These are phyloP conservation scores for Macrobrachium rosenbergii DNA, from an alignment of 1,140 invertebrate species.

Conservation along the genomic window DNA sequence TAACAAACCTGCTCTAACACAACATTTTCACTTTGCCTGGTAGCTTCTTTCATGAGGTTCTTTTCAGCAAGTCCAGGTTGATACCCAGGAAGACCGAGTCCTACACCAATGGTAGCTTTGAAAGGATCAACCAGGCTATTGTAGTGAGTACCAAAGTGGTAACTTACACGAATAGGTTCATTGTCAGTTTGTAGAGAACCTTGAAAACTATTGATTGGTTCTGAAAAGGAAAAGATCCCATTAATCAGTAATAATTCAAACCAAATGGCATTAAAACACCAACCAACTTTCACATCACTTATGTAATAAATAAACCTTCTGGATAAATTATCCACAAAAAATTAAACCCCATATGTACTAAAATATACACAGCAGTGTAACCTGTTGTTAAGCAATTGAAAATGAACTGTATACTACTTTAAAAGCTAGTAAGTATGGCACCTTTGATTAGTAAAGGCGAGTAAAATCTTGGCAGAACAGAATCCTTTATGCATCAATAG, in stretches of 20 bases:
- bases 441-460: too few relatives aligned
- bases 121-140: constrained; percentile 92
- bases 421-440: too few relatives aligned
- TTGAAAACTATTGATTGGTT: constrained; percentile 93
- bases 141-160: constrained; percentile 91
- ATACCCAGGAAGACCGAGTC: constrained; percentile 84
- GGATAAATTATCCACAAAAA: too few relatives aligned
- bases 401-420: too few relatives aligned
- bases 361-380: too few relatives aligned
- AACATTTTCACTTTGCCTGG: constrained; percentile 85
- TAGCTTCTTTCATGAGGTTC: constrained; percentile 83
- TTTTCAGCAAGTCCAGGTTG: constrained; percentile 85
- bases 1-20: constrained; percentile 83
- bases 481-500: too few relatives aligned
- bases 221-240: constrained; percentile 70
- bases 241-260: background rate
- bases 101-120: constrained; percentile 73
- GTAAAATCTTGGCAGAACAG: too few relatives aligned
- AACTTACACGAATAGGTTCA: constrained; percentile 89
- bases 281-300: too few relatives aligned
- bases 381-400: too few relatives aligned
- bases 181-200: constrained; percentile 76
- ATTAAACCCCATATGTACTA: too few relatives aligned
- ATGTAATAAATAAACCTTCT: too few relatives aligned
- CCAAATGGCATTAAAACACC: too few relatives aligned